Percentiles rank a stretch among this genome's conserved stretches.
phyloP scores from a whole-genome alignment of 2,888 invertebrate species.

The Thecocarcelia acutangulata region DNA sequence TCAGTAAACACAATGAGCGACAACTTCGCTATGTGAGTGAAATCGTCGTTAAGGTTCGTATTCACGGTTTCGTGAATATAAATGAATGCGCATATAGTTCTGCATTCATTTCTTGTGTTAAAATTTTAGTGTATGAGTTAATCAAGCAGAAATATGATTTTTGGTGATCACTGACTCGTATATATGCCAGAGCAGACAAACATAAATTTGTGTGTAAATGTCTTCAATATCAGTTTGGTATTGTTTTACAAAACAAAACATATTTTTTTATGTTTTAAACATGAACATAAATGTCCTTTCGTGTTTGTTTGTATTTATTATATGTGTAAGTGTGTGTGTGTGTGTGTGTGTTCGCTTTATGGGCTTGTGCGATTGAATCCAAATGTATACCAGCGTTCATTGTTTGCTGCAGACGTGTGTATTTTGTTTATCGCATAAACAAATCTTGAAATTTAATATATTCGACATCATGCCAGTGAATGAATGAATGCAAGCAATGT shows the following conservation, averaged over 20 bases:
- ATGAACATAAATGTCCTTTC: slow-evolving; percentile 18
- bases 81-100: no score
- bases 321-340: not conserved
- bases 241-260: slow-evolving; percentile 38
- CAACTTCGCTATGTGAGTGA: no score
- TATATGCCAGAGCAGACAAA: not conserved
- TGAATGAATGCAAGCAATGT: not conserved
- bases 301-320: slow-evolving; percentile 10
- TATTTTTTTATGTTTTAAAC: slow-evolving; percentile 19
- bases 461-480: slow-evolving; percentile 37
- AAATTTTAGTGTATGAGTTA: no score
- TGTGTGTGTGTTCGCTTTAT: not conserved
- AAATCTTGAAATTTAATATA: slow-evolving; percentile 42
- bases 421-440: slow-evolving; percentile 33
- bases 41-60: no score
- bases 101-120: no score
- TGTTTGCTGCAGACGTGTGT: not conserved
- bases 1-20: no score
- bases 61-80: no score
- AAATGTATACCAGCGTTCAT: slow-evolving; percentile 16
- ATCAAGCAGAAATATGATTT: no score
- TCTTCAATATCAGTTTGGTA: slow-evolving; percentile 24
- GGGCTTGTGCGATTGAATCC: not conserved
- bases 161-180: no score
- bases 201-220: not conserved